phyloP scores from a whole-genome alignment of 1,140 invertebrate genomes.

The Rhysida immarginata region DNA sequence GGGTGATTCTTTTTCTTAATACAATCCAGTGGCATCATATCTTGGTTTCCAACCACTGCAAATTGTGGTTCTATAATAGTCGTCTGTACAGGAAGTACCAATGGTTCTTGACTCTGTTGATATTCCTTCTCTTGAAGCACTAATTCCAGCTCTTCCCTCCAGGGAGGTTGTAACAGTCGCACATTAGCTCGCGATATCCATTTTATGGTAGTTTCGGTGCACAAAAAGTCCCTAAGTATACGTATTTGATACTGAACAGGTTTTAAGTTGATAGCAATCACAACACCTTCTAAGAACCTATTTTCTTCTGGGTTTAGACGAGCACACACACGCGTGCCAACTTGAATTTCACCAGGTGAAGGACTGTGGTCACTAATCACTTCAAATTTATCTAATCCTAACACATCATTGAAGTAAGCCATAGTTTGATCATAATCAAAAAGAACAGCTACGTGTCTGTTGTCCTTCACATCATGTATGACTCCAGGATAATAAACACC shows the following conservation, averaged over 20 bases:
- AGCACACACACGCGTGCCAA: conserved; percentile 46
- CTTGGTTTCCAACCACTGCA: background rate
- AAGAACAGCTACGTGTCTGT: conserved; percentile 51
- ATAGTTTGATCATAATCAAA: conserved; percentile 50
- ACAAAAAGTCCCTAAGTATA: conserved; percentile 34
- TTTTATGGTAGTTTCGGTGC: conserved; percentile 23
- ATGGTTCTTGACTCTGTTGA: background rate
- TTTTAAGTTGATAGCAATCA: conserved; percentile 53
- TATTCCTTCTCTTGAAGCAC: background rate
- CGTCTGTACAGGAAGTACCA: conserved; percentile 9
- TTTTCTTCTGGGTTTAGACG: conserved; percentile 37
- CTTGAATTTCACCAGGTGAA: conserved; percentile 51
- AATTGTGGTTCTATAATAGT: background rate
- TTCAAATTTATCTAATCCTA: conserved; percentile 61
- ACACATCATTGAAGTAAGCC: conserved; percentile 38
- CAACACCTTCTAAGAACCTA: conserved; percentile 62
- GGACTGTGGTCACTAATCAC: conserved; percentile 88
- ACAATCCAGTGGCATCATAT: background rate
- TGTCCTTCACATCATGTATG: conserved; percentile 43
- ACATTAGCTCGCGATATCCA: conserved; percentile 70
- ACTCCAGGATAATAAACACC: conserved; percentile 68
- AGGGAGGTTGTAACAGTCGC: conserved; percentile 76
- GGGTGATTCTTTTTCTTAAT: conserved; percentile 27
- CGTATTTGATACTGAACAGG: conserved; percentile 62
- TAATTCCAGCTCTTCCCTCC: conserved; percentile 85